phyloP scores from a whole-genome alignment of 2,797 vertebrate genomes.

The Fistularia tabacaria region DNA sequence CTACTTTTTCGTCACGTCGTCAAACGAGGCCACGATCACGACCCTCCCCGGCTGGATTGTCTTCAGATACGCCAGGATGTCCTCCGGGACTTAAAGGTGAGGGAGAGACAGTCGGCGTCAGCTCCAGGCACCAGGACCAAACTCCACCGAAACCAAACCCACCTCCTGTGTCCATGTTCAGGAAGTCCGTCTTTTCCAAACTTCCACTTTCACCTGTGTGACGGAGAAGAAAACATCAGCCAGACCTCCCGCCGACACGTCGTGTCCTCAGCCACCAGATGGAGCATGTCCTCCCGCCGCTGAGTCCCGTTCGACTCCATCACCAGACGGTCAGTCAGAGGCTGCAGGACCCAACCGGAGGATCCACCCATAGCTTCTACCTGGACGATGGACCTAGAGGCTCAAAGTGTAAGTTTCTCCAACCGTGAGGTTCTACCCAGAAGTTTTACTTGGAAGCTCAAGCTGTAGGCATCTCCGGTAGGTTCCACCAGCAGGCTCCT shows the following conservation, averaged over 20 bases:
- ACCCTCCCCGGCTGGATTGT: slow-evolving; percentile 67
- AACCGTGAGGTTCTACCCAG: too few relatives aligned
- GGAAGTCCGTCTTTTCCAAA: slow-evolving; percentile 51
- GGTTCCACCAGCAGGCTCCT: too few relatives aligned
- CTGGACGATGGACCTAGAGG: too few relatives aligned
- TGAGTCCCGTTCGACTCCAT: too few relatives aligned
- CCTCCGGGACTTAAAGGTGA: slow-evolving; percentile 20
- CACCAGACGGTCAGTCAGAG: too few relatives aligned
- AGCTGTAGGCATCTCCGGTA: too few relatives aligned
- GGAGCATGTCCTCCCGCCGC: too few relatives aligned
- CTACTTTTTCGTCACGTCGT: slow-evolving; percentile 82
- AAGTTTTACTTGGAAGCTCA: too few relatives aligned
- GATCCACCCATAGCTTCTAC: too few relatives aligned
- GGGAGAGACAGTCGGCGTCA: background rate
- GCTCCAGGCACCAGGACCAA: background rate
- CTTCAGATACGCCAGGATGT: slow-evolving; percentile 72
- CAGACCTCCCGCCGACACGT: background rate
- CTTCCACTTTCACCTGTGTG: slow-evolving; percentile 62
- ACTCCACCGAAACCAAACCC: slow-evolving; percentile 34
- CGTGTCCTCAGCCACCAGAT: too few relatives aligned
- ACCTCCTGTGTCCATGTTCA: slow-evolving; percentile 80
- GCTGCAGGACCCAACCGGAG: too few relatives aligned
- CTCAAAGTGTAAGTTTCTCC: too few relatives aligned
- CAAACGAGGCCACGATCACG: slow-evolving; percentile 80
- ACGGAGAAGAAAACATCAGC: slow-evolving; percentile 8